phyloP scores from a whole-genome alignment of 2,113 vertebrate genomes.

The Emydura subglobosa region DNA sequence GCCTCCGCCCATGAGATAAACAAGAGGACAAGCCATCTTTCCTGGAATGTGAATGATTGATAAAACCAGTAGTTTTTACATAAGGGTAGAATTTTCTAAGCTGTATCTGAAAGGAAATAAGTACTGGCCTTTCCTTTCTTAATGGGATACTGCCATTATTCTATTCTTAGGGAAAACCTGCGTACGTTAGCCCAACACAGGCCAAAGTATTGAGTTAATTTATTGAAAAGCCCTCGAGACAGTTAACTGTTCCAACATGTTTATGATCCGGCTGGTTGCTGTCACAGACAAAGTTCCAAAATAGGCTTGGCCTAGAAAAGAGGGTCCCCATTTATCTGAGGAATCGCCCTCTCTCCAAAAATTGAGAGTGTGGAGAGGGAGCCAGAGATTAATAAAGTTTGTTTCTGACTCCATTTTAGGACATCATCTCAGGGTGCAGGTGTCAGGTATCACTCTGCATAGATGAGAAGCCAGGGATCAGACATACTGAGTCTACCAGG shows the following conservation, averaged over 20 bases:
- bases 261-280: neutral
- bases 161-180: neutral
- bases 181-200: neutral
- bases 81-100: neutral
- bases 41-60: neutral
- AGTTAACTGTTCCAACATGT: neutral
- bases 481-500: neutral
- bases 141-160: neutral
- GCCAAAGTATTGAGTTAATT: neutral
- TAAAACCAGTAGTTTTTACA: neutral
- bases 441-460: neutral
- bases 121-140: neutral
- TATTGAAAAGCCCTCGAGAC: constrained; percentile 5
- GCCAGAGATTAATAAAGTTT: neutral
- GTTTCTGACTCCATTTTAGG: neutral
- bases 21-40: neutral
- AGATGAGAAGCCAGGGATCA: neutral
- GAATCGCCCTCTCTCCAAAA: neutral
- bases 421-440: neutral
- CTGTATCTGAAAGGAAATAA: neutral
- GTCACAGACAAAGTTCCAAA: constrained; percentile 1
- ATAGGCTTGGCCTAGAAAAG: neutral
- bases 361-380: neutral
- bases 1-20: neutral
- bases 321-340: neutral